Conservation (phyloP, 2,113 vertebrate species). For the Baryphthengus martii region DNA sequence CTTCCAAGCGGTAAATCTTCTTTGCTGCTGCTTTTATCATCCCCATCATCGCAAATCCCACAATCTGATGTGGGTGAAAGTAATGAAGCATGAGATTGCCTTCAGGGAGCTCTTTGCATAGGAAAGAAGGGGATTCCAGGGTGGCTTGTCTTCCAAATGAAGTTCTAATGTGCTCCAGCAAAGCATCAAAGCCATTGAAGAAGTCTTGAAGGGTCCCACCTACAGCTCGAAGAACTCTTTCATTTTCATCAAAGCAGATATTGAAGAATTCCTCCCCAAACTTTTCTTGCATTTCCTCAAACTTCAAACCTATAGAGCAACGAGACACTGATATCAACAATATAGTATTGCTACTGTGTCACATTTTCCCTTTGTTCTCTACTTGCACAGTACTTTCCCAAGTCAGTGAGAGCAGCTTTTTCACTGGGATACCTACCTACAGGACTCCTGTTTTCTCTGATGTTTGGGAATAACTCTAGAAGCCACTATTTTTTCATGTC, state of each 20-base stretch:
- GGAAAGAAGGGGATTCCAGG: constrained; percentile 93
- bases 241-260: constrained; percentile 95
- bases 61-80: constrained; percentile 89
- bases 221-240: constrained; percentile 92
- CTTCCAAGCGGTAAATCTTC: constrained; percentile 88
- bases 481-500: neutral
- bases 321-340: constrained; percentile 26
- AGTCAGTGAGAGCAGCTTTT: neutral
- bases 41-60: constrained; percentile 92
- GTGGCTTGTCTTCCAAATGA: constrained; percentile 91
- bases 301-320: constrained; percentile 83
- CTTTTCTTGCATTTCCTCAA: constrained; percentile 89
- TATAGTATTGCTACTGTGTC: neutral
- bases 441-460: neutral
- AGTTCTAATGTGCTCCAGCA: constrained; percentile 95
- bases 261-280: constrained; percentile 97
- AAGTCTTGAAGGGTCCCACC: constrained; percentile 96
- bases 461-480: neutral
- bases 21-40: constrained; percentile 92
- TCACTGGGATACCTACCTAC: neutral
- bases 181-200: constrained; percentile 96
- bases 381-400: neutral
- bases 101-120: constrained; percentile 89
- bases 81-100: constrained; percentile 88
- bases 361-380: neutral